These are phyloP conservation scores for Poecilia velifera DNA, from an alignment of 2,797 vertebrate species.

Conservation along the genomic window DNA sequence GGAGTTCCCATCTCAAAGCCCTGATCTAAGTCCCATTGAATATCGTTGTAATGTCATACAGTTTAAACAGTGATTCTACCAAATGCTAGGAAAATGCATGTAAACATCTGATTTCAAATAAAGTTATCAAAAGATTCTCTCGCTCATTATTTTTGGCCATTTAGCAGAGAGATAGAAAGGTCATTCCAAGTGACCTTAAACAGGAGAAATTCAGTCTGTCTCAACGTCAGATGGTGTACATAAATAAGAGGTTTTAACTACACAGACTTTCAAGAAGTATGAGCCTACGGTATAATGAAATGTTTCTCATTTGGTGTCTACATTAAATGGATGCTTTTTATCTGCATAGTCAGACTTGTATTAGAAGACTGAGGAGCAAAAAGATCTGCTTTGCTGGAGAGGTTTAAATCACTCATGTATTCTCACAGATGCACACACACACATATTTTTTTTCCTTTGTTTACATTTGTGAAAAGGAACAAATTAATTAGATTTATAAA, in stretches of 20 bases:
- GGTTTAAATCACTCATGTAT: slow-evolving; percentile 33
- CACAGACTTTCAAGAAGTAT: background rate
- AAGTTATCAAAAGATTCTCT: background rate
- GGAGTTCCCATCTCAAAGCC: background rate
- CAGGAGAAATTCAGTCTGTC: background rate
- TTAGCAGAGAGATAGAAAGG: background rate
- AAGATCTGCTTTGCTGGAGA: background rate
- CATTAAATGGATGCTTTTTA: slow-evolving; percentile 22
- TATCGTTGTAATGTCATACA: background rate
- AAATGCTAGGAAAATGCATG: background rate
- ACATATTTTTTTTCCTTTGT: slow-evolving; percentile 17
- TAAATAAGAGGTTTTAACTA: background rate
- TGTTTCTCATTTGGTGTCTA: slow-evolving; percentile 23
- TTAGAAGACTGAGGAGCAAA: background rate
- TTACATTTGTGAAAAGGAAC: slow-evolving; percentile 9
- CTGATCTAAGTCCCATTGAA: background rate
- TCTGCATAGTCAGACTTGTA: slow-evolving; percentile 41
- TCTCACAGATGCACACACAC: background rate
- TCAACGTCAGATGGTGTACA: background rate
- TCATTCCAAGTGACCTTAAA: background rate
- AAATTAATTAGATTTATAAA: background rate
- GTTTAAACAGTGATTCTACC: background rate
- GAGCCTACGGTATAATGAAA: slow-evolving; percentile 1
- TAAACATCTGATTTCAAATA: background rate
- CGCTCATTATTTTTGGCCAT: background rate